These are phyloP conservation scores for Ceyx erithaca DNA, from an alignment of 2,797 vertebrate species.

Conservation along the genomic window DNA sequence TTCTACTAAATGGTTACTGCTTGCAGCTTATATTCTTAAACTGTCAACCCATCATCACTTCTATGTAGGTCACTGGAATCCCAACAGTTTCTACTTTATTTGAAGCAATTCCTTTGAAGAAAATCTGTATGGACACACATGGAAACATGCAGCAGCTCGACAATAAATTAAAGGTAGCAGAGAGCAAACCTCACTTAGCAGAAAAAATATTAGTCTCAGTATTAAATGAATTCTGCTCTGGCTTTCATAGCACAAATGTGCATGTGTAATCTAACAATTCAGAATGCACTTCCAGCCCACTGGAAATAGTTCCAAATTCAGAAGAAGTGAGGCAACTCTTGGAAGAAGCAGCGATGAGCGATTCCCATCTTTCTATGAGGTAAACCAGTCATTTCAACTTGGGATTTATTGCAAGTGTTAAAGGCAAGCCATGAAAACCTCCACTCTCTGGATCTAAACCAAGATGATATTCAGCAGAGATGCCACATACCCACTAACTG, in stretches of 20 bases:
- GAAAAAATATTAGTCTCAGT: neutral
- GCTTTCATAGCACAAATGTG: neutral
- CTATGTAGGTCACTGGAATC: neutral
- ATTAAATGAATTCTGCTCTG: constrained; percentile 3
- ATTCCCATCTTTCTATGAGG: constrained; percentile 56
- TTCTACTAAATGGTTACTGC: neutral
- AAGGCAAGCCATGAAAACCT: constrained; percentile 43
- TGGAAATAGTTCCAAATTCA: constrained; percentile 56
- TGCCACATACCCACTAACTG: neutral
- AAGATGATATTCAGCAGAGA: constrained; percentile 11
- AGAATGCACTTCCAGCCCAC: constrained; percentile 42
- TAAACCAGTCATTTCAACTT: constrained; percentile 17
- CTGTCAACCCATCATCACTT: neutral
- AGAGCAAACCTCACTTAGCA: neutral
- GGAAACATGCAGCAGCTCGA: neutral
- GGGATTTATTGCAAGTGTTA: constrained; percentile 51
- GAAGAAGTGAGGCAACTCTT: constrained; percentile 62
- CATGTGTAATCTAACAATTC: constrained; percentile 38
- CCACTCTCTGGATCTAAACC: constrained; percentile 6
- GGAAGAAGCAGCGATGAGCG: constrained; percentile 40
- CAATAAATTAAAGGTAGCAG: neutral
- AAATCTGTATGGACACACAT: neutral
- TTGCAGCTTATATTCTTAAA: neutral
- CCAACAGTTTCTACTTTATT: neutral
- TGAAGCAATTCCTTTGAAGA: neutral